These are phyloP conservation scores for Charina bottae DNA, from an alignment of 2,113 vertebrate species.

Conservation along the genomic window DNA sequence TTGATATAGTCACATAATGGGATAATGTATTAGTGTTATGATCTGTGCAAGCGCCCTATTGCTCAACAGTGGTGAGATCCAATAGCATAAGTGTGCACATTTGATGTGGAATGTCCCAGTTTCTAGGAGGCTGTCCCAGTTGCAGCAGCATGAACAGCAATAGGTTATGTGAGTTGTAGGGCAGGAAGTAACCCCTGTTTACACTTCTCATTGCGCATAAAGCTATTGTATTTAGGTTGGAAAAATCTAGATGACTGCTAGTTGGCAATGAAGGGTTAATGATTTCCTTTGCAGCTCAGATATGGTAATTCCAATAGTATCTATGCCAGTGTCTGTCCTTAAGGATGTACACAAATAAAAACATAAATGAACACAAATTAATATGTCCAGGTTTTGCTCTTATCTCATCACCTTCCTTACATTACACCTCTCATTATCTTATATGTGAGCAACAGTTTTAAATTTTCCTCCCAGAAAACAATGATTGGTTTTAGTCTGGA, in stretches of 20 bases:
- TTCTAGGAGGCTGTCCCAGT: not conserved
- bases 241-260: not conserved
- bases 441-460: not conserved
- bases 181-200: not conserved
- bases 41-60: not conserved
- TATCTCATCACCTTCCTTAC: not conserved
- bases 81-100: not conserved
- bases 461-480: too few species aligned
- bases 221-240: not conserved
- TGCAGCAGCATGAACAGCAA: not conserved
- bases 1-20: not conserved
- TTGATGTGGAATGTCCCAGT: not conserved
- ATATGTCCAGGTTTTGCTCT: not conserved
- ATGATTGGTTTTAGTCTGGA: constrained; percentile 4
- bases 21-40: not conserved
- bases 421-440: not conserved
- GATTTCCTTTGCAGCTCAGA: not conserved
- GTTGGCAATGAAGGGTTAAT: not conserved
- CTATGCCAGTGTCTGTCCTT: not conserved
- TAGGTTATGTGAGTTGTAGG: not conserved
- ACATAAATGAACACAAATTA: not conserved
- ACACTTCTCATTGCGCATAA: not conserved
- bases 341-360: not conserved
- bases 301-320: not conserved
- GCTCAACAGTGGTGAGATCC: not conserved